These are phyloP conservation scores for Florisuga fusca DNA, from an alignment of 2,797 vertebrate genomes.

Conservation along the genomic window DNA sequence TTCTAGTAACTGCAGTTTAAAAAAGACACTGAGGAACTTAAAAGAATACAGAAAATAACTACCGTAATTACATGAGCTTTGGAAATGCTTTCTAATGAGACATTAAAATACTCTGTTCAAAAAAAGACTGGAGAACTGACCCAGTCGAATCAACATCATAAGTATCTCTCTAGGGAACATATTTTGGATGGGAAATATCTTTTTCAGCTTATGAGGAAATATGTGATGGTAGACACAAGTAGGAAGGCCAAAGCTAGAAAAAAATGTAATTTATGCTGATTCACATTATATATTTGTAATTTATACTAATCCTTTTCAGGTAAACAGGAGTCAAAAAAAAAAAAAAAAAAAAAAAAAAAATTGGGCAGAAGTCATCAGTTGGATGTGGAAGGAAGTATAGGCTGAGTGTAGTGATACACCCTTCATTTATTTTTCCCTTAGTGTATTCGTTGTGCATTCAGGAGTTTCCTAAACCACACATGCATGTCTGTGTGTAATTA, in stretches of 20 bases:
- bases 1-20: neutral
- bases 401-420: neutral
- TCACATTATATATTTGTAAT: no score
- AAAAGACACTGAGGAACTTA: neutral
- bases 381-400: neutral
- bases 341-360: neutral
- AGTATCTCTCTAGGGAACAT: neutral
- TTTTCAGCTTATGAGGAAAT: neutral
- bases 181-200: neutral
- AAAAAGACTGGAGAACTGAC: neutral
- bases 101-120: neutral
- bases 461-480: neutral
- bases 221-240: neutral
- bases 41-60: neutral
- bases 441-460: neutral
- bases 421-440: neutral
- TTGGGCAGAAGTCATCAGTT: neutral
- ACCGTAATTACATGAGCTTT: neutral
- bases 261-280: neutral
- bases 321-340: neutral
- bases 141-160: neutral
- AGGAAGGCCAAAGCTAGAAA: neutral
- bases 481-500: neutral
- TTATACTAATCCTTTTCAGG: neutral
- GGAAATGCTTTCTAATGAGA: neutral